phyloP scores from a whole-genome alignment of 2,113 vertebrate genomes.

The Tretioscincus oriximinensis region DNA sequence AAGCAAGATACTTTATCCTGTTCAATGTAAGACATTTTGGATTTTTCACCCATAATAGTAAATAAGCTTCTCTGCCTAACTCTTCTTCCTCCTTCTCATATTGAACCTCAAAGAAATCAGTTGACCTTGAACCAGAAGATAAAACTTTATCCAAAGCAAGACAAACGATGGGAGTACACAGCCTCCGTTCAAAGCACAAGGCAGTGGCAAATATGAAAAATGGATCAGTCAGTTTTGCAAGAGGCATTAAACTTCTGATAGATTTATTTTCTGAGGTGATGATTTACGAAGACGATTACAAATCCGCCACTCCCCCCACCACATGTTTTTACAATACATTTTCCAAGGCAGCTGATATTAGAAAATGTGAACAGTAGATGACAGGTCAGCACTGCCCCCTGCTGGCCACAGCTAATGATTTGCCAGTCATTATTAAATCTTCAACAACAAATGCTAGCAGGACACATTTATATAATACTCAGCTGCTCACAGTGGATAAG shows the following conservation, averaged over 20 bases:
- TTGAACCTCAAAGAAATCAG: neutral
- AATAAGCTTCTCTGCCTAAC: neutral
- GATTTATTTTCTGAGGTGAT: neutral
- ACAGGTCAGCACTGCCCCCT: conserved; percentile 48
- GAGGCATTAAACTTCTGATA: neutral
- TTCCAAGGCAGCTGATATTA: neutral
- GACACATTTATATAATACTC: rapidly evolving
- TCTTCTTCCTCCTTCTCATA: too few species aligned
- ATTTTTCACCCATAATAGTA: neutral
- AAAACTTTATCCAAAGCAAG: neutral
- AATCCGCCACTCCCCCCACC: neutral
- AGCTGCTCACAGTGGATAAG: rapidly evolving
- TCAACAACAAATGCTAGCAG: neutral
- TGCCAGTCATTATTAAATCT: neutral
- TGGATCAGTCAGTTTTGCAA: neutral
- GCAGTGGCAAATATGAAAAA: neutral
- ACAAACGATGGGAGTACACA: neutral
- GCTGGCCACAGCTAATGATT: neutral
- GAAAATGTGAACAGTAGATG: neutral
- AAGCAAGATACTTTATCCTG: neutral
- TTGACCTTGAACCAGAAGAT: neutral
- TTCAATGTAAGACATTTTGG: neutral
- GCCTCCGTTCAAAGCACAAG: neutral
- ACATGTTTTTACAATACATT: neutral
- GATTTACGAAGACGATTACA: neutral